Base-by-base conservation (phyloP, 2,113 vertebrate species). In the Neodon shergylaensis region DNA sequence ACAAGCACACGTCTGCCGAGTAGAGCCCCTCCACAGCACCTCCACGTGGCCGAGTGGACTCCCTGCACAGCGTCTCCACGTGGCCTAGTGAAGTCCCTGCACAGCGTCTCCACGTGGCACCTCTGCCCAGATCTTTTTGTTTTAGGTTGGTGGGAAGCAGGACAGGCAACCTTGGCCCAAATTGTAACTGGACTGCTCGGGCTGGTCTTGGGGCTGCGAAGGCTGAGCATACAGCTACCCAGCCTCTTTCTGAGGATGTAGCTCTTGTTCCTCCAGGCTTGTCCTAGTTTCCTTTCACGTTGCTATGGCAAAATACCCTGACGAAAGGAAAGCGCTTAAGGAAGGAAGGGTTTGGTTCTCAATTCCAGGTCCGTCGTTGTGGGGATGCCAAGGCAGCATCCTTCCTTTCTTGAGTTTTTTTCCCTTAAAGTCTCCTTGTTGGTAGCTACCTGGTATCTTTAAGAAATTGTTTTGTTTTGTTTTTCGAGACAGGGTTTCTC, bases 21-120 rank as follows among this genome's bases (percentile, higher is more conserved):
- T 3, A 5, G 78, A 22, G 21, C 24, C 33, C 33, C 49, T 6
- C 11, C 61, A 26, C 52, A 39, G 33, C 10, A 26, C 16, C 78
- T 54, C 36, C 36, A 54, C 49, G 13, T 2, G 5, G 33, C 9
- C 13, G 52, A 52, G 52, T 14, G 52, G 52, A n/a, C n/a, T n/a
- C 33, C 33, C 54, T 13, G 54, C 63, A 12, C 54, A 39, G 36
- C 5, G 8, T 6, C 78, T 58, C n/a, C 36, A 58, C 36, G 14
- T 3, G 6, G 36, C 2, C 17, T 5, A 58, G 54, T 19, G 54
- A 1, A 58, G 0, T 58, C 19, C 54, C 54, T 14, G 54, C 65
- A 31, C 54, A 42, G 36, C 6, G 9, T 12, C 79, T 58, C n/a
- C n/a, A 58, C 36, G 4, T 3, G 7, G 36, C 4, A 26, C 24